A percentile compares a stretch with the other conserved stretches of the same genome.
Conservation (phyloP, 2,113 vertebrate genomes). For the Psephotus haematonotus region DNA sequence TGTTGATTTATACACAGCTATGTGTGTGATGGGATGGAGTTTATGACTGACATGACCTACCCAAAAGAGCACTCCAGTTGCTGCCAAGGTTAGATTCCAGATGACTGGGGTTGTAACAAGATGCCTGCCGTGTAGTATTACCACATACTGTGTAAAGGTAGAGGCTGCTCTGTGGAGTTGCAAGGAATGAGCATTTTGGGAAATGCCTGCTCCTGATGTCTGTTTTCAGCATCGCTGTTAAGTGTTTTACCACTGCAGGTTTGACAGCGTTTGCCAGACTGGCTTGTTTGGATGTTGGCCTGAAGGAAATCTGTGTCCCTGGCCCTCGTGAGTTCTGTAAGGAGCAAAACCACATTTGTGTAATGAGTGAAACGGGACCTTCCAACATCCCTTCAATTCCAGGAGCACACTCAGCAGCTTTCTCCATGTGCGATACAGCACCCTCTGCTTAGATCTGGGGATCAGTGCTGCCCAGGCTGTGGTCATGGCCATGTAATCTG, state of each 20-base stretch:
- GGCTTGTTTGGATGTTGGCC: not conserved
- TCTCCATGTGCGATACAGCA: not conserved
- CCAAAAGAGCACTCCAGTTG: not conserved
- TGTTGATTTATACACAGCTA: not conserved
- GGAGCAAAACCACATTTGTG: not conserved
- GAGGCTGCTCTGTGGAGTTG: not conserved
- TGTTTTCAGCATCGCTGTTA: not conserved
- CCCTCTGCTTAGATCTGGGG: not conserved
- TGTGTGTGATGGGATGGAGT: not conserved
- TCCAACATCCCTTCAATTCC: not conserved
- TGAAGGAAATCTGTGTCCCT: not conserved
- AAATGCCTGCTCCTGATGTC: not conserved
- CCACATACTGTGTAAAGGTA: not conserved
- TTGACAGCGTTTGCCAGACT: not conserved
- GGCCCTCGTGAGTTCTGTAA: not conserved
- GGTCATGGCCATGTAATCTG: not conserved
- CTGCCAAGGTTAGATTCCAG: not conserved
- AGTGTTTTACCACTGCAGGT: not conserved
- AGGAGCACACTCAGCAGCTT: not conserved
- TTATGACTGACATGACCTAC: not conserved
- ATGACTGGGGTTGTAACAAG: not conserved
- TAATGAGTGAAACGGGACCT: not conserved
- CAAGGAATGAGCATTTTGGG: not conserved
- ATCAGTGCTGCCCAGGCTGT: not conserved
- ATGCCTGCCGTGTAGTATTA: not conserved